Evolutionary conservation across 2,797 vertebrate genomes (phyloP), one percentile per base, ranked within the genome.

Genomic region (Phoxinus dragarum): DNA sequence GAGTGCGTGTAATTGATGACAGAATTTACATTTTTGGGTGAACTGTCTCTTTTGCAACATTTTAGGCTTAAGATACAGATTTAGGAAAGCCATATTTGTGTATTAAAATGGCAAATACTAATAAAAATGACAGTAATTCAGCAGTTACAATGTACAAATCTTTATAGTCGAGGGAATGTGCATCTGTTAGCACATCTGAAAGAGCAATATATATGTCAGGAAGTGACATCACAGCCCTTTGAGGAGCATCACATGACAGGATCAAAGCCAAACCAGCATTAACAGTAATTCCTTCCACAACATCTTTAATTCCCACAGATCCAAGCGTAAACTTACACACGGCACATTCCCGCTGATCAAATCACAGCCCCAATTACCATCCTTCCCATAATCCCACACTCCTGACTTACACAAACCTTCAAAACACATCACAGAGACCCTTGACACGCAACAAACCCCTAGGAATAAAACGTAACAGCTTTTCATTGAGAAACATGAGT

Each of bases 161-260:
- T 34, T 59, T 59, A 1, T 6, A 34, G 61, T 52, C 16, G 7
- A 69, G 31, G 7, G 67, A 27, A 38, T 19, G 52, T n/a, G 7
- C 1, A 10, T 14, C 2, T 36, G 21, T 64, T 5, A 27, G n/a
- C 42, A 19, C 44, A 73, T 19, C 16, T 49, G 16, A 78, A 79
- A 44, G 38, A 12, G 36, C 12, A 17, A 44, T 6, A 42, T 23
- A 66, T 19, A 47, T 21, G 6, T 21, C 14, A 68, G 44, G 12
- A 68, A 80, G 64, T 68, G 78, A 68, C 79, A 54, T 69, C 23
- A 54, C 44, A 80, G 78, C 64, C 40, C 64, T 66, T 31, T 16
- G 17, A 66, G 59, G 16, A 79, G 19, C 31, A 31, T 42, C n/a
- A 78, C 23, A 36, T 12, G 4, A 64, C 11, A 49, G 6, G 23